These are phyloP conservation scores for Riparia riparia DNA, from an alignment of 2,113 vertebrate species.

Conservation along the genomic window DNA sequence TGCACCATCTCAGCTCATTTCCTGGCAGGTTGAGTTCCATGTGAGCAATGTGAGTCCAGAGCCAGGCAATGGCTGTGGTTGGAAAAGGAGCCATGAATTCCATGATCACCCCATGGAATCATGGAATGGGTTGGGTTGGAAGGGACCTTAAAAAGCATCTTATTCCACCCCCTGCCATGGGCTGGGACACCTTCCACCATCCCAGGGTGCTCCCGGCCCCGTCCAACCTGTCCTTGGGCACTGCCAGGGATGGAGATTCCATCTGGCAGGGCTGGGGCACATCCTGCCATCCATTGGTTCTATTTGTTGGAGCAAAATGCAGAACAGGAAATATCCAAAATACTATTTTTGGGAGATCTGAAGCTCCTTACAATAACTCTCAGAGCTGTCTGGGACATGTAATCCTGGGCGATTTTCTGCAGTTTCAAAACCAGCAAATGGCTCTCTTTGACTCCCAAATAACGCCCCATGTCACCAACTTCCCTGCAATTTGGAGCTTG, in stretches of 20 bases:
- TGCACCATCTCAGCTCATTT: neutral
- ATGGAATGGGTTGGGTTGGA: too few species aligned
- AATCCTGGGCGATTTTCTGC: neutral
- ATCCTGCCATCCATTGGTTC: neutral
- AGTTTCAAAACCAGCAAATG: neutral
- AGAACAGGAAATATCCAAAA: neutral
- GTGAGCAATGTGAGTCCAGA: neutral
- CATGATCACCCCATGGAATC: neutral
- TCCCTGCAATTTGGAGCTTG: neutral
- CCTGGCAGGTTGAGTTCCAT: neutral
- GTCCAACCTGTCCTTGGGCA: rapidly evolving
- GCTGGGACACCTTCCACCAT: neutral
- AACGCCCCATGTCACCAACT: neutral
- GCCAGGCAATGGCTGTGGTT: neutral
- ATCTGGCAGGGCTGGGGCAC: neutral
- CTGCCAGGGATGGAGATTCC: neutral
- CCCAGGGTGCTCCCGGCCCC: neutral
- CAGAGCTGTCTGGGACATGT: neutral
- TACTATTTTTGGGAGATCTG: neutral
- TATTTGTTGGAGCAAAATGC: neutral
- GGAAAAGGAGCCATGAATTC: neutral
- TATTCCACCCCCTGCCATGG: neutral
- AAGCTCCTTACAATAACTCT: neutral
- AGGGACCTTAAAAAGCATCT: neutral
- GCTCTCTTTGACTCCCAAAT: neutral